Percentiles rank a stretch among this genome's conserved stretches.
phyloP scores from a whole-genome alignment of 1,140 invertebrate genomes.

The Pseudomyrmex sp. region DNA sequence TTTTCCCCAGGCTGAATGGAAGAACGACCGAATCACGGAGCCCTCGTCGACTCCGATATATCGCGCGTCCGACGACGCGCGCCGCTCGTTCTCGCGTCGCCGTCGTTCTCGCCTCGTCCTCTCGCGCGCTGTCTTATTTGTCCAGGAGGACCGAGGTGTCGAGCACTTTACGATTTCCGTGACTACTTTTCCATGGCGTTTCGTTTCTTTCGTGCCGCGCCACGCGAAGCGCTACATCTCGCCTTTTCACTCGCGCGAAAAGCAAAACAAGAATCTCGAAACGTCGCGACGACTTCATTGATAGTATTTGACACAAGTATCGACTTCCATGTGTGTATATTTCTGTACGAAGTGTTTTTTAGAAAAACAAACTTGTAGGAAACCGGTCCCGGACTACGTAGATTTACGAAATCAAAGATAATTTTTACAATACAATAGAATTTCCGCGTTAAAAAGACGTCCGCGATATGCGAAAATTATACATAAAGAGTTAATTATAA shows the following conservation, averaged over 20 bases:
- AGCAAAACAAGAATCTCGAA: constrained; percentile 38
- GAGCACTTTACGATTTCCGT: constrained; percentile 84
- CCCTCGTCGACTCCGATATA: constrained; percentile 51
- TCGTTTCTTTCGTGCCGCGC: constrained; percentile 55
- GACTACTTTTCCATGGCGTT: constrained; percentile 75
- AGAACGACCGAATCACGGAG: constrained; percentile 31
- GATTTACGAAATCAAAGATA: background rate
- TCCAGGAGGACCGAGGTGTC: constrained; percentile 83
- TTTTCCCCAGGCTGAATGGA: constrained; percentile 67
- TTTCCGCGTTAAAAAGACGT: no score
- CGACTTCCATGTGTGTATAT: background rate
- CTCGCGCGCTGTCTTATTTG: constrained; percentile 81
- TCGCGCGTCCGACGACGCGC: constrained; percentile 38
- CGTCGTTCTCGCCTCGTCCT: constrained; percentile 67
- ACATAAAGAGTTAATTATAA: no score
- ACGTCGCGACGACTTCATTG: background rate
- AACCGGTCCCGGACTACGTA: background rate
- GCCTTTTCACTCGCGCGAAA: background rate
- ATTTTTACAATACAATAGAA: background rate
- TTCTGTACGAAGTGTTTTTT: background rate
- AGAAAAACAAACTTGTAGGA: background rate
- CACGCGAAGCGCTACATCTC: constrained; percentile 13
- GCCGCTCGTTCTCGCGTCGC: constrained; percentile 49
- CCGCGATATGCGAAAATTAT: background rate
- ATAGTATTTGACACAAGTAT: background rate